phyloP scores from a whole-genome alignment of 2,113 vertebrate genomes.

The Muntiacus muntjak region DNA sequence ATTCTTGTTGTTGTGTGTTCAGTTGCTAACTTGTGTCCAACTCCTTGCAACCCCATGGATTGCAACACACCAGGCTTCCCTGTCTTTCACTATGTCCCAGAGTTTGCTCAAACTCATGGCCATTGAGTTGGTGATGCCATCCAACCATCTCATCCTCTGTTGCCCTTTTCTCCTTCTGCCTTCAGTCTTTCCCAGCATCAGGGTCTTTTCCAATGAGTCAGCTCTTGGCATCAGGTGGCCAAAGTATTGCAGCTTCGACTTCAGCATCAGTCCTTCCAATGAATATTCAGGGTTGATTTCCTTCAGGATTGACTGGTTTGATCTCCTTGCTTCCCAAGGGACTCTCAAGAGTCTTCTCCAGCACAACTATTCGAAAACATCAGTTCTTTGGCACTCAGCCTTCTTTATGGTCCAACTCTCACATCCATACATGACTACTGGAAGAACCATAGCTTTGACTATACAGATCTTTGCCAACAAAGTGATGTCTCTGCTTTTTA shows the following conservation, averaged over 20 bases:
- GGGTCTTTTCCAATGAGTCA: background rate
- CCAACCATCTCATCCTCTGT: background rate
- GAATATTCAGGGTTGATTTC: background rate
- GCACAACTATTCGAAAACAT: background rate
- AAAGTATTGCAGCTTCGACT: fast-evolving
- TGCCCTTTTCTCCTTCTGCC: background rate
- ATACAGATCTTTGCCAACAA: background rate
- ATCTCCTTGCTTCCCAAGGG: background rate
- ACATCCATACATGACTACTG: background rate
- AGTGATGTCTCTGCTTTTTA: background rate
- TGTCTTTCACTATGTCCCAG: background rate
- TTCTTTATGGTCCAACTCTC: background rate
- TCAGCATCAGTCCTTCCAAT: background rate
- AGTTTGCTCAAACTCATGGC: background rate
- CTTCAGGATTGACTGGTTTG: background rate
- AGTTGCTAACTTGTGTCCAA: background rate
- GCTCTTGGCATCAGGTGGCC: background rate
- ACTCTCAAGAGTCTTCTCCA: background rate
- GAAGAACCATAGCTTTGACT: background rate
- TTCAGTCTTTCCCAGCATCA: background rate
- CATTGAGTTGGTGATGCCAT: background rate
- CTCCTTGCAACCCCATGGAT: background rate
- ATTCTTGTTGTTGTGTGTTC: background rate
- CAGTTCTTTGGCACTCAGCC: background rate
- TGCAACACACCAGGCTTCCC: background rate